Evolutionary conservation across 1,140 invertebrate species (phyloP), one percentile per base, ranked within the genome.

Genomic region (Lordiphosa collinella): DNA sequence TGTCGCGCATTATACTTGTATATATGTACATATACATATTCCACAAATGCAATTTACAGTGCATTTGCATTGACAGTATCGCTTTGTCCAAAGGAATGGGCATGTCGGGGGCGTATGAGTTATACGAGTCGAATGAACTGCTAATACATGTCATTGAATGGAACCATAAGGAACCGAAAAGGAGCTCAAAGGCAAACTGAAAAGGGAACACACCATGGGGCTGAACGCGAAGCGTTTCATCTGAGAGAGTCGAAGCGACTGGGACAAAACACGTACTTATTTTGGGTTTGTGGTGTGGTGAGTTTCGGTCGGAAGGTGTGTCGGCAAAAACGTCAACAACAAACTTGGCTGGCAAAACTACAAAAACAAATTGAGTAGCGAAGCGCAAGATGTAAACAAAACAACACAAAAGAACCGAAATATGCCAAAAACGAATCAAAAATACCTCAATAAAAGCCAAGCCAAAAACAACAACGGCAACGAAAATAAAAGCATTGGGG

Each of bases 371-470:
- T 31, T 37, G 29, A 55, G 16, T 13, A 44, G 38, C 63, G 61
- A 66, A 66, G 10, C 61, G 61, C 52, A 65, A 69, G 59, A 82
- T 80, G 76, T 82, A 80, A 82, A 80, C 75, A 80, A 80, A 82
- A 44, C 25, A 58, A 58, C 18, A 34, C 32, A 32, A 51, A 58
- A 72, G 68, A 49, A 43, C 31, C 43, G 35, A 57, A 58, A 52
- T 52, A 66, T 51, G 40, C 29, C 22, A 76, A 46, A 31, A 57
- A 31, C 46, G 10, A 16, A 35, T 43, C 7, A 29, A 29, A 29
- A 29, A 29, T 29, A 29, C 51, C 53, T 66, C 38, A 52, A 62
- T 12, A 48, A 43, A 11, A 34, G 37, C 35, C 16, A 32, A 16
- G 47, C 16, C 10, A 36, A 35, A 14, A 50, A 22, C 57, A 35